Evolutionary conservation across 2,888 invertebrate species (phyloP).

Genomic region (Agapetus fuscipes): DNA sequence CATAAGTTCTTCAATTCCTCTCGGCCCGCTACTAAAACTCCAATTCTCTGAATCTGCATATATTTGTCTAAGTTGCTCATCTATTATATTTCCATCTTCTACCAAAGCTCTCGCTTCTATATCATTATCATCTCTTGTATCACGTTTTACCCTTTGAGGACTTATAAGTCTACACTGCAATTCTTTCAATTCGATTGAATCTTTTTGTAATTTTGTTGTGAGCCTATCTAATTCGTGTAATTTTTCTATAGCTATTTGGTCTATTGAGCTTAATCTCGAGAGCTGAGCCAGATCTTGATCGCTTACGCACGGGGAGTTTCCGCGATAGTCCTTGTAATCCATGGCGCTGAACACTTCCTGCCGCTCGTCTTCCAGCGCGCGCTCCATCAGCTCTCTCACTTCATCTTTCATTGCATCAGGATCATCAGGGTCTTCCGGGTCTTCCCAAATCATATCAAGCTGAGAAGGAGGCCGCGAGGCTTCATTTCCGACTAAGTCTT

Average conservation of each 20-base stretch:
- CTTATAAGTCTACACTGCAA: conserved; percentile 60
- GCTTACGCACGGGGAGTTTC: conserved; percentile 63
- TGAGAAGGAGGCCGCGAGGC: conserved; percentile 60
- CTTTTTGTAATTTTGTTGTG: conserved; percentile 66
- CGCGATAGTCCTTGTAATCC: conserved; percentile 71
- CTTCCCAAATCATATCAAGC: conserved; percentile 81
- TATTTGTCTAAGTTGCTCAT: conserved; percentile 59
- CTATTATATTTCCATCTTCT: conserved; percentile 56
- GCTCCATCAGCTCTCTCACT: conserved; percentile 36
- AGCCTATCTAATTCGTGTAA: conserved; percentile 68
- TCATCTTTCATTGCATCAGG: conserved; percentile 28
- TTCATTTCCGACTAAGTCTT: conserved; percentile 59
- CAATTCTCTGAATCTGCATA: conserved; percentile 58
- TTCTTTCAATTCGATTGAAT: conserved; percentile 68
- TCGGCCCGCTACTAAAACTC: conserved; percentile 58
- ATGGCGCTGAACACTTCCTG: conserved; percentile 63
- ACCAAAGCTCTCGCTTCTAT: conserved; percentile 49
- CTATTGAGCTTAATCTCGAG: conserved; percentile 63
- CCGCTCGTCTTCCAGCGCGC: conserved; percentile 43
- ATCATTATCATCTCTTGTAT: conserved; percentile 39
- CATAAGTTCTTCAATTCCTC: conserved; percentile 51
- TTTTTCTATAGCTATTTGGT: conserved; percentile 69
- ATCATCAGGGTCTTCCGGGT: conserved; percentile 63
- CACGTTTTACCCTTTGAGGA: conserved; percentile 43
- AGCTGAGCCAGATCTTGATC: conserved; percentile 71